Conservation (phyloP, 1,140 invertebrate species). For the Leucophenga varia region DNA sequence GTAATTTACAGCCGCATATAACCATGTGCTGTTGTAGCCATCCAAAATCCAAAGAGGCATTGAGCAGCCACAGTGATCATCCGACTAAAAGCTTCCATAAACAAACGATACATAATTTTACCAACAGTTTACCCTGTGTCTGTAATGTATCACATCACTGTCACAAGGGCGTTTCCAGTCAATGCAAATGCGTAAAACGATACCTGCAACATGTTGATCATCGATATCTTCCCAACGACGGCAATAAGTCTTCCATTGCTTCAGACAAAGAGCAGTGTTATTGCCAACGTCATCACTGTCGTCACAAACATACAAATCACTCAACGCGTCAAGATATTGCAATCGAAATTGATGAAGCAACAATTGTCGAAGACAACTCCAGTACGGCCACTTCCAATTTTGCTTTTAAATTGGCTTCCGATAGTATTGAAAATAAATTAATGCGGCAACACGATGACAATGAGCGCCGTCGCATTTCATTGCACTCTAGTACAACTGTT, state of each 20-base stretch:
- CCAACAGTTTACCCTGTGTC: constrained; percentile 9
- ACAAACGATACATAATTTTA: too few relatives aligned
- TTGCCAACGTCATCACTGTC: background rate
- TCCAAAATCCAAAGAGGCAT: background rate
- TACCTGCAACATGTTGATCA: constrained; percentile 20
- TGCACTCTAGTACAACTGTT: constrained; percentile 48
- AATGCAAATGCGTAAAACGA: constrained; percentile 1
- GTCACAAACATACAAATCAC: constrained; percentile 6
- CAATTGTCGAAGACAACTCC: constrained; percentile 41
- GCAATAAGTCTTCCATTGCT: constrained; percentile 49
- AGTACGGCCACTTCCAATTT: constrained; percentile 52
- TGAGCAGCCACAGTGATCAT: background rate
- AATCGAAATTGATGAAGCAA: constrained; percentile 50
- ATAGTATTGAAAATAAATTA: constrained; percentile 12
- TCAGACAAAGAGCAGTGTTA: constrained; percentile 32
- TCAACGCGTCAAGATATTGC: constrained; percentile 32
- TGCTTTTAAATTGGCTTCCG: constrained; percentile 42
- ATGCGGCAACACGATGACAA: constrained; percentile 14
- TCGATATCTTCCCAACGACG: constrained; percentile 20
- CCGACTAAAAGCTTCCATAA: too few relatives aligned
- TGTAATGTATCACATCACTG: constrained; percentile 37
- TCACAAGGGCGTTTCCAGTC: constrained; percentile 25
- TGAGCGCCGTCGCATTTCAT: constrained; percentile 22
- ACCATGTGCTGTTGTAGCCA: constrained; percentile 32
- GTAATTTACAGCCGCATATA: too few relatives aligned